Evolutionary conservation across 2,113 vertebrate species (phyloP).

Genomic region (Brachyistius frenatus): DNA sequence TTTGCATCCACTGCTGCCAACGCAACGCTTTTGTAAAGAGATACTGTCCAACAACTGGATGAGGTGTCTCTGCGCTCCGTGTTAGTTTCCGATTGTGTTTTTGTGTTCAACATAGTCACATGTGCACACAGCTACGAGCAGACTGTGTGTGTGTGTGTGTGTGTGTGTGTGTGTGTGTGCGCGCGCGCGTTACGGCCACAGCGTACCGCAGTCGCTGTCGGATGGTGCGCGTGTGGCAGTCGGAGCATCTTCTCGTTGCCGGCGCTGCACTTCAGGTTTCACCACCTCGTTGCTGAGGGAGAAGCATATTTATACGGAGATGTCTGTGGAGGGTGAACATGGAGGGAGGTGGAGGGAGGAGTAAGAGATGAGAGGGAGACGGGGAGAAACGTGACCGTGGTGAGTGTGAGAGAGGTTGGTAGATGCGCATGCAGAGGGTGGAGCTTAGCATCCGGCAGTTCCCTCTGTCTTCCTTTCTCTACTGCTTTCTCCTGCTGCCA

Average conservation of each 20-base stretch:
- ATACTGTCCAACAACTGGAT: constrained; percentile 25
- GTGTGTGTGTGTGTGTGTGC: neutral
- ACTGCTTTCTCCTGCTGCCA: constrained; percentile 55
- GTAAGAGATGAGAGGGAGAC: constrained; percentile 59
- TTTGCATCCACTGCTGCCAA: constrained; percentile 42
- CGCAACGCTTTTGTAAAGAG: constrained; percentile 18
- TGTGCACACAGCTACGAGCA: neutral
- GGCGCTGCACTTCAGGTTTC: constrained; percentile 24
- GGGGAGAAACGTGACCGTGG: constrained; percentile 64
- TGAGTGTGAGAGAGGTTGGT: constrained; percentile 59
- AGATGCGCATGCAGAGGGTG: constrained; percentile 79
- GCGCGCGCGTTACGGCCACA: constrained; percentile 1
- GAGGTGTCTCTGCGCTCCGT: neutral
- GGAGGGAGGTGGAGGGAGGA: constrained; percentile 61
- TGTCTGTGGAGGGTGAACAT: constrained; percentile 82
- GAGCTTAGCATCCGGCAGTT: constrained; percentile 81
- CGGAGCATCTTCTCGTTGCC: constrained; percentile 47
- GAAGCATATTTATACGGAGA: constrained; percentile 73
- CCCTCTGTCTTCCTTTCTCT: constrained; percentile 65
- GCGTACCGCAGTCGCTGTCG: constrained; percentile 22
- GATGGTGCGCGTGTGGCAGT: constrained; percentile 20
- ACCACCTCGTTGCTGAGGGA: constrained; percentile 65
- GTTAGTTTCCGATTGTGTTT: neutral
- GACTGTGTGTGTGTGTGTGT: neutral
- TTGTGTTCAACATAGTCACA: neutral